phyloP scores from a whole-genome alignment of 2,888 invertebrate genomes.

The Serripes groenlandicus region DNA sequence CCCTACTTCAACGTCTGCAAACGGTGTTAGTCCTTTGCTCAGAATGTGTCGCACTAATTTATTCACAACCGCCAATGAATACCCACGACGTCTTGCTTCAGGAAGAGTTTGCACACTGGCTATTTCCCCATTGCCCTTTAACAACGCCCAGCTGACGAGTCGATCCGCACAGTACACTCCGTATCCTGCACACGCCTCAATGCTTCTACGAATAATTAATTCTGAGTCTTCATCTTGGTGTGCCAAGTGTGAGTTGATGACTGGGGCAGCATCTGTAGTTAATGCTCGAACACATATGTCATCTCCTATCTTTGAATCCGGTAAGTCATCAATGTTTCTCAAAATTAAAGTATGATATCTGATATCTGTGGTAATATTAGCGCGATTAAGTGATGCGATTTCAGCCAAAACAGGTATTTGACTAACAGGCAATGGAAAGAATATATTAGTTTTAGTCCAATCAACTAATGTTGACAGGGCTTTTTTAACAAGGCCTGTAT shows the following conservation, averaged over 20 bases:
- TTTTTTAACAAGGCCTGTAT: too few species aligned
- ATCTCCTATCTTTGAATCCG: too few species aligned
- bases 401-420: too few species aligned
- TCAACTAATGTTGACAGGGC: too few species aligned
- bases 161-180: not conserved
- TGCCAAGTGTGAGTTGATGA: not conserved
- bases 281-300: too few species aligned
- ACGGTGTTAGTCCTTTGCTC: conserved; percentile 2
- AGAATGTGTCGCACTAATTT: not conserved
- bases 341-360: too few species aligned
- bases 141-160: conserved; percentile 6
- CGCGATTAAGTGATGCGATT: too few species aligned
- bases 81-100: conserved; percentile 6
- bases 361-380: too few species aligned
- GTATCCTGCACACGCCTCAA: not conserved
- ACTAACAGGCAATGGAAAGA: too few species aligned
- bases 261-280: too few species aligned
- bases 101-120: conserved; percentile 6
- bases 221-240: not conserved
- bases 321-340: too few species aligned
- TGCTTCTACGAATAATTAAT: not conserved
- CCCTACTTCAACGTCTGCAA: conserved; percentile 2
- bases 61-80: not conserved
- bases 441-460: too few species aligned
- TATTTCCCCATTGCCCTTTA: not conserved